Evolutionary conservation across 2,888 invertebrate species (phyloP), one percentile per base, ranked within the genome.

Genomic region (Monoplex corrugatus): DNA sequence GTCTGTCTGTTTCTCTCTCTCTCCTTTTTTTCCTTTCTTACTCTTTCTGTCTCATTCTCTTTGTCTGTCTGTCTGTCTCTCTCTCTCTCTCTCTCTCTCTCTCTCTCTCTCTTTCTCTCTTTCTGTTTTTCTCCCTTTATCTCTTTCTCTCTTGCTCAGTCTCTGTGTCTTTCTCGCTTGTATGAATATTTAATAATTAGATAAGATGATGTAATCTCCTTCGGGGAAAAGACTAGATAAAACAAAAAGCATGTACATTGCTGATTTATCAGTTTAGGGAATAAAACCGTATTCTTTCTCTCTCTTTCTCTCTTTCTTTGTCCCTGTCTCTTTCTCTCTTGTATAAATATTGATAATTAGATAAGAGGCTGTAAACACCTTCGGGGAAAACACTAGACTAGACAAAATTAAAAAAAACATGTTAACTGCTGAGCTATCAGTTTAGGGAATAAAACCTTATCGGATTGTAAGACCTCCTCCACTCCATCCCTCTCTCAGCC

Each of bases 61-160:
- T 23, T n/a, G 16, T 68, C 63, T 23, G 5, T 35, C 72, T 35
- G 35, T 35, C 72, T 72, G 35, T 72, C 72, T 72, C 72, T 72
- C 72, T 72, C 72, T 72, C 72, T 32, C 72, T 72, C 72, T 72
- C 72, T 72, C 72, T 72, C 72, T 72, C 72, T 72, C 32, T 72
- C 72, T 50, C 10, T 63, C 28, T 63, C 3, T 13, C 8, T 23
- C n/a, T 23, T 35, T 72, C 35, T 32, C 75, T 75, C 35, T 75
- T 35, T 32, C 35, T 75, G 35, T 75, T 13, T 75, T 13, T 75
- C 38, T 75, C 75, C 38, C 38, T 38, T 19, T 38, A 10, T 75
- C 38, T 75, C 35, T 75, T 38, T 57, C 5, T 72, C 68, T 72
- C n/a, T 72, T 10, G 28, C 23, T n/a, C 68, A 32, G 13, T 72